Evolutionary conservation across 2,797 vertebrate genomes (phyloP), one percentile per base, ranked within the genome.

Genomic region (Lacerta viridis): DNA sequence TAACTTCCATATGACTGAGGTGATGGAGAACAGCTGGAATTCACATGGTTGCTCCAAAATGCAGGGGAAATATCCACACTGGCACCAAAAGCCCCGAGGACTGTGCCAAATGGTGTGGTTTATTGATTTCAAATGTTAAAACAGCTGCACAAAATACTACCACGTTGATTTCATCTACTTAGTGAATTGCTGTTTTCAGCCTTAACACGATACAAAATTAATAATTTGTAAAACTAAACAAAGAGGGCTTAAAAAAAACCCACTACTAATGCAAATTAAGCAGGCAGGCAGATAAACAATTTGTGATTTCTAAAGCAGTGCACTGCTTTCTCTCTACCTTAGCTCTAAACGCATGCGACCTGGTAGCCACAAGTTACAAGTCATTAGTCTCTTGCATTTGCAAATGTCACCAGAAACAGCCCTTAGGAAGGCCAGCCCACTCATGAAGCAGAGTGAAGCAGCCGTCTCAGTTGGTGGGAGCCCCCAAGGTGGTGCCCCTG

Each of bases 351-450:
- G n/a, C 36, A 80, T 82, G 33, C 41, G 68, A 36, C 61, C 89
- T 86, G 71, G 59, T 66, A 85, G 87, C 27, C 80, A 68, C 20
- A 88, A 78, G 15, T 85, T 92, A 83, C 72, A 84, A 33, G 1
- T 7, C 0, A 0, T 20, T 75, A 85, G 55, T 43, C 23, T 69
- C 66, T 50, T 50, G 7, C 25, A 83, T 33, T 29, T 41, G 36
- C 10, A n/a, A 92, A 89, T 78, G 76, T 25, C 36, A 84, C 5
- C 39, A 64, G 85, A 11, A 87, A 1, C 1, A 17, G 64, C 3
- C 13, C 84, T 78, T 43, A 86, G 72, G 61, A 0, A 10, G 46
- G 46, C 46, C 10, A 11, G 46, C 50, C 50, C 50, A 55, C 13
- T 55, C 13, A 55, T 1, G 13, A 55, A 55, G 50, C 13, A 0